Evolutionary conservation across 1,140 invertebrate species (phyloP).

Genomic region (Metopolophium dirhodum): DNA sequence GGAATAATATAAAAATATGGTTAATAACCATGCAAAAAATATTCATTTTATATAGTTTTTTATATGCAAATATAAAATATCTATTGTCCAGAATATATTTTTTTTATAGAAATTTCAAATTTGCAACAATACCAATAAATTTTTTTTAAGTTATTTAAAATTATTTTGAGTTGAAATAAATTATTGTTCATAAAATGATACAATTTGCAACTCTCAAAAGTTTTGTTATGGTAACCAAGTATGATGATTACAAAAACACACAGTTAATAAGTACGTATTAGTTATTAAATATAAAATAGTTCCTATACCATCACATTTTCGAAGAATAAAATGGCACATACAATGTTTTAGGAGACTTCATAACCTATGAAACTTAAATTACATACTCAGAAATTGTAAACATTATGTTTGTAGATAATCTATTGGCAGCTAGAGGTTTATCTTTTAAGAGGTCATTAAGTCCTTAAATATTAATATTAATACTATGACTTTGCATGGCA

Average conservation of each 20-base stretch:
- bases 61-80: constrained; percentile 47
- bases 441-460: not conserved
- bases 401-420: constrained; percentile 22
- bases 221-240: constrained; percentile 40
- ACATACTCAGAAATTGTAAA: constrained; percentile 31
- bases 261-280: constrained; percentile 41
- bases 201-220: not conserved
- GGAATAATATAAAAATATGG: constrained; percentile 48
- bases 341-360: constrained; percentile 36
- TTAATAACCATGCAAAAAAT: constrained; percentile 46
- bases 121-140: constrained; percentile 3
- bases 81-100: constrained; percentile 8
- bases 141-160: not conserved
- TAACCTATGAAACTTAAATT: constrained; percentile 25
- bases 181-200: constrained; percentile 24
- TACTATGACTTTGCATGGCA: constrained; percentile 61
- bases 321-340: constrained; percentile 40
- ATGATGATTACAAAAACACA: constrained; percentile 34
- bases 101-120: constrained; percentile 20
- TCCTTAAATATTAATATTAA: constrained; percentile 53
- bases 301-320: not conserved
- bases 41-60: constrained; percentile 28
- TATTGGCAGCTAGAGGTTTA: constrained; percentile 44
- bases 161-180: constrained; percentile 29
- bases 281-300: constrained; percentile 44